Conservation (phyloP, 2,113 vertebrate genomes). For the Erythrocercus mccallii region DNA sequence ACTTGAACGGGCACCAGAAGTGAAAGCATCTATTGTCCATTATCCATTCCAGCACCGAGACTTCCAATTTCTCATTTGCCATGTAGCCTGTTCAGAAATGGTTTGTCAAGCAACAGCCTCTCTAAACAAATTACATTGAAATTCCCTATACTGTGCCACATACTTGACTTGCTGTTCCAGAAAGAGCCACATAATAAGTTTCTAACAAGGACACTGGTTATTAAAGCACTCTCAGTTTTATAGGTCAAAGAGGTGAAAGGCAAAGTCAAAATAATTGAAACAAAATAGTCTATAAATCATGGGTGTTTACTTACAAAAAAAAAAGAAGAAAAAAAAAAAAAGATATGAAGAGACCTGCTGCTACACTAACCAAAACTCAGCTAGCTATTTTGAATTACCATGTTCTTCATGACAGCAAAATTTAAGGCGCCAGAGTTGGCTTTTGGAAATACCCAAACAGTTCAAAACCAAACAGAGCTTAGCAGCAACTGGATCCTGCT, state of each 20-base stretch:
- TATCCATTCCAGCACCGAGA: neutral
- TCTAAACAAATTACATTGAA: slow-evolving; percentile 39
- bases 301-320: neutral
- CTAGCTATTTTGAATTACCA: neutral
- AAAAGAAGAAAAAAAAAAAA: neutral
- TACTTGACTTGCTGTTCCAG: slow-evolving; percentile 7
- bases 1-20: slow-evolving; percentile 15
- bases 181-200: slow-evolving; percentile 23
- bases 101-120: slow-evolving; percentile 23
- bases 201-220: slow-evolving; percentile 13
- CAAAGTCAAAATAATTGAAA: slow-evolving; percentile 34
- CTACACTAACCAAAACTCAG: neutral
- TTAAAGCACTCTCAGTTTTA: slow-evolving; percentile 28
- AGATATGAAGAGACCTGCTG: neutral
- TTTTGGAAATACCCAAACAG: neutral
- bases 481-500: neutral
- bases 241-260: slow-evolving; percentile 34
- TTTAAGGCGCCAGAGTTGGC: neutral
- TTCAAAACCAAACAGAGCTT: neutral
- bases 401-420: neutral
- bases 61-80: slow-evolving; percentile 9
- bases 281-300: slow-evolving; percentile 21
- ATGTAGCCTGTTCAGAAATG: slow-evolving; percentile 10
- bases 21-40: slow-evolving; percentile 48
- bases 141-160: slow-evolving; percentile 12